Conservation (phyloP, 2,113 vertebrate species). For the Cryptotis parvus region DNA sequence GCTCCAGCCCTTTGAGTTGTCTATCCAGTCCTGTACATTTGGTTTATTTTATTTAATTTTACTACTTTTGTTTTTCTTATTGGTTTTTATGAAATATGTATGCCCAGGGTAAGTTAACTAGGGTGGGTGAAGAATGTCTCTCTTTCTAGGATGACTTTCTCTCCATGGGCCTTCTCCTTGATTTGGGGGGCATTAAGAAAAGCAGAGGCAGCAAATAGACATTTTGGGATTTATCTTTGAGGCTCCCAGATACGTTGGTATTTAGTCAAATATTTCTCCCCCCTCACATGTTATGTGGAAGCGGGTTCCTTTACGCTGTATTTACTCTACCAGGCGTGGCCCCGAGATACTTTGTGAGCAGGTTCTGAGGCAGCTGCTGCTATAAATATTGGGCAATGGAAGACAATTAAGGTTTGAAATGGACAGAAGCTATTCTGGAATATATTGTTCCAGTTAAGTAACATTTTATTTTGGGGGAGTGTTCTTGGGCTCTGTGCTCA, state of each 20-base stretch:
- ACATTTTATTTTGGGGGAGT: neutral
- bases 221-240: neutral
- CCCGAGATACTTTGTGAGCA: neutral
- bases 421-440: neutral
- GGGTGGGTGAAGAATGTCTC: neutral
- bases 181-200: neutral
- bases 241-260: neutral
- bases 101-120: neutral
- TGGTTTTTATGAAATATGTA: neutral
- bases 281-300: neutral
- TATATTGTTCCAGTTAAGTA: neutral
- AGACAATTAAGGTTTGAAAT: neutral
- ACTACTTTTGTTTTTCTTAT: too few species aligned
- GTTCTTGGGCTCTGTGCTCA: neutral
- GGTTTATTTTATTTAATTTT: too few species aligned
- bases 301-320: neutral
- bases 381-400: neutral
- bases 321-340: neutral
- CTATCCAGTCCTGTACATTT: too few species aligned
- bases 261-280: neutral
- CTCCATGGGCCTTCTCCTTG: neutral
- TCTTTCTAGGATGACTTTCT: neutral
- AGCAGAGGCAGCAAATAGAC: neutral
- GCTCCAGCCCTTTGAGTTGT: too few species aligned
- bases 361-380: neutral